Evolutionary conservation across 2,888 invertebrate species (phyloP), one percentile per base, ranked within the genome.

Genomic region (Pollenia labialis): DNA sequence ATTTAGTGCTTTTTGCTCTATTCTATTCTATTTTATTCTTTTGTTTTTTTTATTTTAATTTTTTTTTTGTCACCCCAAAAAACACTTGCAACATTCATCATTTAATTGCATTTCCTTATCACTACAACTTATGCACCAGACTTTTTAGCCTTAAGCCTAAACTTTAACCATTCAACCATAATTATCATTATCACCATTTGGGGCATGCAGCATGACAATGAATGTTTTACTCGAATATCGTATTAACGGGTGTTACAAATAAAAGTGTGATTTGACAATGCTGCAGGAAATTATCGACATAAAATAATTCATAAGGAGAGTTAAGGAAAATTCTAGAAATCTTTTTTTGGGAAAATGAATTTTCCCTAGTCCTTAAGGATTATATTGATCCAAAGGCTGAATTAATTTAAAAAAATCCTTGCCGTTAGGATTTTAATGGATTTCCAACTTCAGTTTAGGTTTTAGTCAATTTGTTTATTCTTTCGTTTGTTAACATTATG

Each of bases 101-200:
- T 50, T 83, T 83, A 83, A 83, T 83, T 83, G 83, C 83, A 83
- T 79, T 77, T 77, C 72, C 83, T 83, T 83, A 83, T 83, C 83
- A 83, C 58, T 83, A 50, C 64, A 79, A 66, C 56, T 58, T 72
- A 64, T 83, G 64, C 77, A 72, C 77, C 66, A 79, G 71, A 83
- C 62, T 8, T 58, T 77, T 50, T 50, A 58, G 83, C 77, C 58
- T 77, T 64, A 77, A 83, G 77, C 50, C 48, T 72, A 72, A 77
- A 83, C 71, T 83, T 77, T 64, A 66, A 83, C 77, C 64, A 79
- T 58, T 83, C 68, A 82, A 82, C 81, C 52, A 60, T 46, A 82
- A 82, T 82, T 52, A 68, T 46, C 74, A 58, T 75, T 64, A 74
- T 82, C 64, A 58, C 50, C 58, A 72, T 56, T 58, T 58, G 50